Base-by-base conservation (phyloP, 2,888 invertebrate genomes). In the Pollenia amentaria region DNA sequence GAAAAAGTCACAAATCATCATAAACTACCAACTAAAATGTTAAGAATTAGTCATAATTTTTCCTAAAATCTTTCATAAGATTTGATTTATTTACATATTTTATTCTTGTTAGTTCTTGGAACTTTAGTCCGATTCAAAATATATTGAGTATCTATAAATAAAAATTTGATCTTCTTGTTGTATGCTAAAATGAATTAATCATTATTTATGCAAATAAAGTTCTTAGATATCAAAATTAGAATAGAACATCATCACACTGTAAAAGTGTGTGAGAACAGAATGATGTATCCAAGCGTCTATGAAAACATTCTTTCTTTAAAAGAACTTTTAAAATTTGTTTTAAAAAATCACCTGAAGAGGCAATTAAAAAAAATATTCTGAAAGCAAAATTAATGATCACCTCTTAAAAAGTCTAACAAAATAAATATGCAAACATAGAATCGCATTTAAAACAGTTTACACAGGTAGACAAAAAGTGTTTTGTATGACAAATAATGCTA, bases 231-330 rank as follows among this genome's bases (percentile, higher is more conserved):
- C 6, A 29, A 29, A 29, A 29, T 6, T 29, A 57, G 11, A 44
- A 65, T 12, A 18, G n/a, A 21, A 46, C 7, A 8, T 44, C 0
- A 46, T 62, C 38, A 46, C 46, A 73, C 12, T 44, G 21, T 72
- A 44, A 73, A 12, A 21, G n/a, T 21, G 21, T 42, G 18, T 72
- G 14, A 70, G 40, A 72, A n/a, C 4, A 29, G 11, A 11, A 10
- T 12, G 44, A 62, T 40, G 29, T 38, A 18, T 72, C 42, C 29
- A 29, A 29, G 29, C 2, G 9, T 14, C 42, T 38, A 38, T 69
- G 6, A 69, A 51, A 67, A 69, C 51, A 42, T 73, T 29, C 57
- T 73, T 65, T 65, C 9, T 8, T 77, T 44, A 44, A 11, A 77
- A 77, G 21, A 65, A 53, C 65, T 44, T 57, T 57, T n/a, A 44